These are phyloP conservation scores for Tachysurus fulvidraco DNA, from an alignment of 2,113 vertebrate species.

Conservation along the genomic window DNA sequence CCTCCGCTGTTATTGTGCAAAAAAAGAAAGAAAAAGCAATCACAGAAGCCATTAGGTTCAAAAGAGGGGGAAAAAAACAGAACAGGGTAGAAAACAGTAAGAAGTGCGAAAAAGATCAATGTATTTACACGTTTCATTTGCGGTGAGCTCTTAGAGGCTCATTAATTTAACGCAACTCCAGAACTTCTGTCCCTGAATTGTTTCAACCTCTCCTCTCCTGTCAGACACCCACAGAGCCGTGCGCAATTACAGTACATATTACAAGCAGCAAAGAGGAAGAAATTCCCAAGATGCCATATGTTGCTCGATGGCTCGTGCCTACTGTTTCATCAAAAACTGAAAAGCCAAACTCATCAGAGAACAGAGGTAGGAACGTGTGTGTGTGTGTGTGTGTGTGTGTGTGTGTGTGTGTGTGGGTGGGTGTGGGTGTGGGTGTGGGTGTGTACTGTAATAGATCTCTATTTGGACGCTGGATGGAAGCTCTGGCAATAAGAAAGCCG, in stretches of 20 bases:
- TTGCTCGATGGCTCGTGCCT: slow-evolving; percentile 35
- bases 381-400: slow-evolving; percentile 51
- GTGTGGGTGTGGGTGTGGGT: too few species aligned
- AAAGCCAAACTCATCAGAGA: slow-evolving; percentile 7
- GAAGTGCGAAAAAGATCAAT: slow-evolving; percentile 85
- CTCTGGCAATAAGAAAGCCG: slow-evolving; percentile 22
- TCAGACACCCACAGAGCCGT: slow-evolving; percentile 34
- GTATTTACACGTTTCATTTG: slow-evolving; percentile 99
- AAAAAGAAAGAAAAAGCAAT: slow-evolving; percentile 73
- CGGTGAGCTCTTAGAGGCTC: slow-evolving; percentile 94
- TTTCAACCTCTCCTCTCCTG: slow-evolving; percentile 29
- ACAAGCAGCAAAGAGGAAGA: slow-evolving; percentile 22
- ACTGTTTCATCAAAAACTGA: slow-evolving; percentile 39
- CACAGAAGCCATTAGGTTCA: slow-evolving; percentile 90
- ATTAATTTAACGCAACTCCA: slow-evolving; percentile 99
- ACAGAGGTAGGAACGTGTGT: slow-evolving; percentile 30
- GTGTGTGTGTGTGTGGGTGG: slow-evolving; percentile 25
- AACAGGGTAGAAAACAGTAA: slow-evolving; percentile 46
- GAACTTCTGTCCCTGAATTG: slow-evolving; percentile 96
- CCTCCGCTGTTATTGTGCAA: slow-evolving; percentile 76
- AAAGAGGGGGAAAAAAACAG: slow-evolving; percentile 77
- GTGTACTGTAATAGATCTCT: slow-evolving; percentile 47
- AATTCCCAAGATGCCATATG: slow-evolving; percentile 40
- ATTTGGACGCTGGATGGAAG: slow-evolving; percentile 20
- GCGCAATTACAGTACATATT: slow-evolving; percentile 48